Evolutionary conservation across 2,888 invertebrate species (phyloP), one percentile per base, ranked within the genome.

Genomic region (Pherbina coryleti): DNA sequence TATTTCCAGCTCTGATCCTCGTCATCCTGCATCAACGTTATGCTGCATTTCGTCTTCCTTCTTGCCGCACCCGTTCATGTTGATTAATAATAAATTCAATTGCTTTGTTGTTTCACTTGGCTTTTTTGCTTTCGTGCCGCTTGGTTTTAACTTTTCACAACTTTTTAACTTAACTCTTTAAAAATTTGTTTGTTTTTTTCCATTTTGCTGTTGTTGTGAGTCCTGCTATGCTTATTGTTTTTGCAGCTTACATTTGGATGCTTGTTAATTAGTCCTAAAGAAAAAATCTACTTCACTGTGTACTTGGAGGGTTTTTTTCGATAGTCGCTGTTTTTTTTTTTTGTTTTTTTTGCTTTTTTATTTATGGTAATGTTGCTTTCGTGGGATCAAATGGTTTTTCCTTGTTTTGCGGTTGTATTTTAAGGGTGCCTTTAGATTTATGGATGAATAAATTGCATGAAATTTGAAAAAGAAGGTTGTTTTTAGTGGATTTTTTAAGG

Each of bases 31-130:
- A 57, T 67, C n/a, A n/a, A n/a, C 19, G 17, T 44, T 44, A 1
- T 44, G 25, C 28, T 71, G 55, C 37, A 25, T 55, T 34, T n/a
- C 31, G 31, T 14, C 57, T 22, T 53, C 37, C 22, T n/a, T 28
- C 17, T 64, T 64, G 11, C 57, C 25, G 25, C 25, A 25, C 37
- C 31, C 34, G 57, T 72, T 76, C 70, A 28, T 62, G 60, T 76
- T 76, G 62, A 70, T 76, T 70, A 70, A 76, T 70, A 76, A 76
- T 70, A 62, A 76, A 70, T 76, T 76, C 76, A 76, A 76, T 76
- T 76, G 71, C 70, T 70, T 60, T 69, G 76, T 60, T 62, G 67
- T 62, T 37, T 62, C 62, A 28, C 9, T 34, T 55, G 17, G n/a
- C 19, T 37, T 62, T 60, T 60, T 44, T 62, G 5, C 51, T 44